Evolutionary conservation across 2,888 invertebrate genomes (phyloP), one percentile per base, ranked within the genome.

Genomic region (Aporophyla nigra): DNA sequence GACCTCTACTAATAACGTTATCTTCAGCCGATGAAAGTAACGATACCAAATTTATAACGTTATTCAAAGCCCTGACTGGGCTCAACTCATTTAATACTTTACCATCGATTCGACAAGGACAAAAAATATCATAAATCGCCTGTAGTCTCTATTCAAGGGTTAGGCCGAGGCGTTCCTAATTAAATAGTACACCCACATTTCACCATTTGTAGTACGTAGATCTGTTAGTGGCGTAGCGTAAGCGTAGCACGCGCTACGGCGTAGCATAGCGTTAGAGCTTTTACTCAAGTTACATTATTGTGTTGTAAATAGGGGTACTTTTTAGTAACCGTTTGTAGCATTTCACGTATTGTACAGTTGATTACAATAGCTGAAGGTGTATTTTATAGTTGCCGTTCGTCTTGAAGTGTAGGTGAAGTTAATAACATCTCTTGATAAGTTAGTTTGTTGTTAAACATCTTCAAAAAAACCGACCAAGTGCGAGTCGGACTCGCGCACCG

Each of bases 181-280:
- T n/a, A n/a, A n/a, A n/a, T n/a, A 33, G 10, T 33, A 33, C 10
- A 10, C 27, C 9, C 9, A 58, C 1, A 59, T 59, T 59, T 59
- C 9, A 19, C 58, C 9, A 33, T 19, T 7, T 19, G 58, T 9
- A 27, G 27, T 7, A 19, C 19, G 24, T n/a, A 54, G 43, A 68
- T 9, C 46, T 69, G 4, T 53, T 7, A 27, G n/a, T 12, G 70
- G 43, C 71, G 27, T 54, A 46, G 43, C 27, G 16, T 10, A 70
- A 16, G 7, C 54, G 54, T 69, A 70, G 71, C 46, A 5, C 27
- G 27, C 19, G 71, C 71, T 71, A 46, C 72, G 54, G 54, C 72
- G 72, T 72, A 72, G 72, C 72, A 72, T 33, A 51, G 27, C 66
- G 1, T 24, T 40, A 43, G n/a, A 53, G 40, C 43, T 68, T 53